phyloP scores from a whole-genome alignment of 2,113 vertebrate genomes.

The Desmodus rotundus region DNA sequence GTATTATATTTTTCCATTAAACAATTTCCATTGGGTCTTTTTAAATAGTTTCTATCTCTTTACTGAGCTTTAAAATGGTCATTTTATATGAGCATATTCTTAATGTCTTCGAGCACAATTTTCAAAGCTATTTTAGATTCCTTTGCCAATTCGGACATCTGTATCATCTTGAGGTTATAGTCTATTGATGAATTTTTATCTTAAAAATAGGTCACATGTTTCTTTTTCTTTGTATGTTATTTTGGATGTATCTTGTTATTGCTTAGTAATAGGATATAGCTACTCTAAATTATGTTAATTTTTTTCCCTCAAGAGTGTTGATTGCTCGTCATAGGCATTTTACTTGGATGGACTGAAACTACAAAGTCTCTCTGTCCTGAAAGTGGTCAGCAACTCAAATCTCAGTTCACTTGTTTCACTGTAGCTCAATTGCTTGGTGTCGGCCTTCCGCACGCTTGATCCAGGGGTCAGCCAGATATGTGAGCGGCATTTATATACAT shows the following conservation, averaged over 20 bases:
- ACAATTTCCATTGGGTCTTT: not conserved
- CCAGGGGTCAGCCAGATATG: not conserved
- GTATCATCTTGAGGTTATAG: not conserved
- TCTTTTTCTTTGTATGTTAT: not conserved
- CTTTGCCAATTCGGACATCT: not conserved
- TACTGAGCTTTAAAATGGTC: not conserved
- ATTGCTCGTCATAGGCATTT: not conserved
- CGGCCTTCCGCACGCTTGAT: not conserved
- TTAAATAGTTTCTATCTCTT: not conserved
- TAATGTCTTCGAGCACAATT: not conserved
- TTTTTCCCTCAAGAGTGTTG: not conserved
- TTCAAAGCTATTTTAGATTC: not conserved
- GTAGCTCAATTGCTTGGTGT: not conserved
- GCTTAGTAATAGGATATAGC: not conserved
- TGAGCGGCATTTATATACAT: not conserved
- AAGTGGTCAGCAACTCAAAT: not conserved
- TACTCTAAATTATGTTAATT: not conserved
- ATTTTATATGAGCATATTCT: not conserved
- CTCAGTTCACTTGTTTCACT: not conserved
- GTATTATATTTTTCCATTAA: not conserved
- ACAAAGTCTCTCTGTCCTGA: not conserved
- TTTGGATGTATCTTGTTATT: not conserved
- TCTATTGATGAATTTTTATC: not conserved
- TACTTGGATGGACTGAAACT: not conserved
- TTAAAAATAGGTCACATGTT: not conserved